Conservation (phyloP, 2,797 vertebrate species). For the Margarornis squamiger region DNA sequence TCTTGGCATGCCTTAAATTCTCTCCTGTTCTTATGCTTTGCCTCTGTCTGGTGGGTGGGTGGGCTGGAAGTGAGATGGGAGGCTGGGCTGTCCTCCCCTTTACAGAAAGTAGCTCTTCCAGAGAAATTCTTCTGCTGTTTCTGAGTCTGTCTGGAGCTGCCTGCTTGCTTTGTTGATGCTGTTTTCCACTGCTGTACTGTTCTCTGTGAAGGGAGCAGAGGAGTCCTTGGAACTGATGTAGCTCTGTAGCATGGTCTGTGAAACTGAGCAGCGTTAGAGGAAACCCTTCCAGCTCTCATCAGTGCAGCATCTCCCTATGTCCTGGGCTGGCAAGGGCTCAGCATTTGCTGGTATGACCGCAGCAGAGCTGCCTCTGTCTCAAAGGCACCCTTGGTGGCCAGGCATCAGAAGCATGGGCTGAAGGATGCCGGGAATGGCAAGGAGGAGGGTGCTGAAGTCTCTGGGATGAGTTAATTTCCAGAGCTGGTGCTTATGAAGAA, state of each 20-base stretch:
- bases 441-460: neutral
- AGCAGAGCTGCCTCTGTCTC: neutral
- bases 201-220: neutral
- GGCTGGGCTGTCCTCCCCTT: neutral
- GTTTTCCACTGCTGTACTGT: neutral
- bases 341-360: neutral
- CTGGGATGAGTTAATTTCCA: neutral
- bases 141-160: neutral
- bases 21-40: neutral
- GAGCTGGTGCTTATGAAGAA: neutral
- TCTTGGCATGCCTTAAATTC: slow-evolving; percentile 29
- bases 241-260: neutral
- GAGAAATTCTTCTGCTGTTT: slow-evolving; percentile 33
- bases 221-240: neutral
- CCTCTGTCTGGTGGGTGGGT: neutral
- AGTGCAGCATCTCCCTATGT: neutral
- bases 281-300: neutral
- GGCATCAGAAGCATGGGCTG: neutral
- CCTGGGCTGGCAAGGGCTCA: neutral
- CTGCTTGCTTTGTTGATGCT: neutral
- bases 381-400: neutral
- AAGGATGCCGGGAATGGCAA: neutral
- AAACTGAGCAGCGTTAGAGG: neutral
- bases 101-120: neutral
- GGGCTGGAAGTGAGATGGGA: slow-evolving; percentile 11